phyloP scores from a whole-genome alignment of 1,140 invertebrate genomes.

The Hylaeus anthracinus region DNA sequence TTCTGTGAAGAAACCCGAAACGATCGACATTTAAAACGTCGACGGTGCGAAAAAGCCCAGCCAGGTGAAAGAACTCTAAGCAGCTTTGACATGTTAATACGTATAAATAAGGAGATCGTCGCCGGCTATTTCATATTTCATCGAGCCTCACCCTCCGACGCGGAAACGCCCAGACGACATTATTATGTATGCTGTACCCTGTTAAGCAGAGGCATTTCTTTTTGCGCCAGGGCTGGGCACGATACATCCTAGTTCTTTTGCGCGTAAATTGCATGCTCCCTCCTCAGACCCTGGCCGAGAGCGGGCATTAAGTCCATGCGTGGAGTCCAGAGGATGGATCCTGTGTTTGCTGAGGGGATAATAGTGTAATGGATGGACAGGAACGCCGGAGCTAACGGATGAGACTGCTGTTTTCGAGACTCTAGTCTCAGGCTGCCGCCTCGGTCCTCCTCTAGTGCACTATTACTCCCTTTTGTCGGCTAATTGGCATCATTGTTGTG shows the following conservation, averaged over 20 bases:
- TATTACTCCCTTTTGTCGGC: constrained; percentile 50
- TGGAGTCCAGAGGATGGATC: constrained; percentile 60
- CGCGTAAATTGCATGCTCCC: constrained; percentile 65
- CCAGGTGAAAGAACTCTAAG: background rate
- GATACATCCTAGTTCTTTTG: constrained; percentile 65
- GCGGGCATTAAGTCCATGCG: constrained; percentile 63
- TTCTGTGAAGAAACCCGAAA: too few species aligned
- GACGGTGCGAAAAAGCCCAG: background rate
- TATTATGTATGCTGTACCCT: constrained; percentile 52
- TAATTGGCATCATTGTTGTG: constrained; percentile 64
- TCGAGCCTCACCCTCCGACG: background rate
- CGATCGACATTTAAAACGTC: constrained; percentile 1
- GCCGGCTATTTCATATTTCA: constrained; percentile 40
- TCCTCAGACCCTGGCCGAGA: constrained; percentile 46
- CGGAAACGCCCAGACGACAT: constrained; percentile 27
- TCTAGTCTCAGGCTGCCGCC: constrained; percentile 42
- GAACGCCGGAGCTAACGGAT: constrained; percentile 67
- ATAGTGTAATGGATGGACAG: constrained; percentile 75
- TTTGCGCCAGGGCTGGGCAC: constrained; percentile 31
- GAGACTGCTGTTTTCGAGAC: constrained; percentile 70
- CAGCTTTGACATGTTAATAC: constrained; percentile 43
- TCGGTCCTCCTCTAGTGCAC: constrained; percentile 36
- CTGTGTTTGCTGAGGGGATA: constrained; percentile 73
- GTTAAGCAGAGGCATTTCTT: constrained; percentile 47
- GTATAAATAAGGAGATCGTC: constrained; percentile 45